These are phyloP conservation scores for Mya arenaria DNA, from an alignment of 1,140 invertebrate species.

Conservation along the genomic window DNA sequence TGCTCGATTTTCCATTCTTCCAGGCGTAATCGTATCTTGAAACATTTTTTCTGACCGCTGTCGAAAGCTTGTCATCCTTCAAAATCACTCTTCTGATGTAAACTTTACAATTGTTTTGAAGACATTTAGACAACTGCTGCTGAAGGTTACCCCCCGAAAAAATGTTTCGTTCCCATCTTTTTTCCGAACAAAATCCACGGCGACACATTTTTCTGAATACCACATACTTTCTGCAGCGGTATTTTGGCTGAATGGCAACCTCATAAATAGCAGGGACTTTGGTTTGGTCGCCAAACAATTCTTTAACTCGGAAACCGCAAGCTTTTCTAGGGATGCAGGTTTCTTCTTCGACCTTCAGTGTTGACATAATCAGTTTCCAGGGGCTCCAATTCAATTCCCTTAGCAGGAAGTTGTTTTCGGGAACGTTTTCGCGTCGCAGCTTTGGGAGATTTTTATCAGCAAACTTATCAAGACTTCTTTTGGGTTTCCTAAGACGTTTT, in stretches of 20 bases:
- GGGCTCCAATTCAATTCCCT: constrained; percentile 26
- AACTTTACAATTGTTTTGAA: constrained; percentile 24
- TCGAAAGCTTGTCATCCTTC: not conserved
- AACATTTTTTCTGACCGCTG: not conserved
- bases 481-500: no score
- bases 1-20: not conserved
- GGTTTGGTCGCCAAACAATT: constrained; percentile 42
- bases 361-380: constrained; percentile 16
- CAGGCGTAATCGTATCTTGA: constrained; percentile 51
- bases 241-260: constrained; percentile 23
- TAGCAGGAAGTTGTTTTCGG: constrained; percentile 39
- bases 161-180: constrained; percentile 33
- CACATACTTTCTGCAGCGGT: constrained; percentile 3
- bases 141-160: constrained; percentile 10
- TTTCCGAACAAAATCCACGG: not conserved
- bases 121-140: constrained; percentile 6
- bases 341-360: not conserved
- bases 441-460: constrained; percentile 13
- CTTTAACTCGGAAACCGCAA: not conserved
- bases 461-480: constrained; percentile 10
- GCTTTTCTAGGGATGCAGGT: not conserved
- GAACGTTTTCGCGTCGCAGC: constrained; percentile 39
- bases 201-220: constrained; percentile 3
- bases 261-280: constrained; percentile 38
- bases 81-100: constrained; percentile 1